Base-by-base conservation (phyloP, 2,888 invertebrate species). In the Uropetala carovei region DNA sequence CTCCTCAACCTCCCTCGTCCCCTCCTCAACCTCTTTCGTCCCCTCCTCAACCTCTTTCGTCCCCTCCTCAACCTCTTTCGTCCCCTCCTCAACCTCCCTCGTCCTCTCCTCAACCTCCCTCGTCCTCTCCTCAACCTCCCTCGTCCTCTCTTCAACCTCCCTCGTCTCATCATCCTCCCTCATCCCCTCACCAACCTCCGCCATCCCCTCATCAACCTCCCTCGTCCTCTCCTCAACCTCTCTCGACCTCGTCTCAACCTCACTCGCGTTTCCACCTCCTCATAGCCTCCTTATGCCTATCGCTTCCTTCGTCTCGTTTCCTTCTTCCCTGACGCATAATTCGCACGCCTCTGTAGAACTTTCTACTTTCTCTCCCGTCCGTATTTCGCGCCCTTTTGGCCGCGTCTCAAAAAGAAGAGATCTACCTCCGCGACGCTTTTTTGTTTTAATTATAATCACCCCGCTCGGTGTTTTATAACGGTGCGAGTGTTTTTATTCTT, bases 351-450 rank as follows among this genome's bases (percentile, higher is more conserved):
- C 89, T 14, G 43, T 18, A n/a, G 43, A 89, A 89, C 89, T 89
- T 89, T 89, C 89, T 89, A 89, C 89, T 89, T 89, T 89, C 86
- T 43, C 89, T 30, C 43, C 13, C 30, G 60, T 14, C 59, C 75
- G 11, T 75, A 22, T 75, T 27, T 27, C 27, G 75, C 75, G 75
- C 75, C 75, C 5, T 75, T 43, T 75, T 75, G 75, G 75, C 22
- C 75, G 75, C 22, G 13, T 11, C 75, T 75, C 75, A 75, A 27
- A 5, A 27, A 16, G 27, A n/a, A 68, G 22, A 68, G 22, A 68
- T 0, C 68, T n/a, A 68, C 16, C 68, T 68, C n/a, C 68, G 68
- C 68, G n/a, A 13, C 18, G 7, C 13, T 75, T 75, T 75, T 75
- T 75, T 27, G 18, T 68, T 22, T 68, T 22, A 8, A 7, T 68